These are phyloP conservation scores for Spisula solida DNA, from an alignment of 2,888 invertebrate genomes.

Conservation along the genomic window DNA sequence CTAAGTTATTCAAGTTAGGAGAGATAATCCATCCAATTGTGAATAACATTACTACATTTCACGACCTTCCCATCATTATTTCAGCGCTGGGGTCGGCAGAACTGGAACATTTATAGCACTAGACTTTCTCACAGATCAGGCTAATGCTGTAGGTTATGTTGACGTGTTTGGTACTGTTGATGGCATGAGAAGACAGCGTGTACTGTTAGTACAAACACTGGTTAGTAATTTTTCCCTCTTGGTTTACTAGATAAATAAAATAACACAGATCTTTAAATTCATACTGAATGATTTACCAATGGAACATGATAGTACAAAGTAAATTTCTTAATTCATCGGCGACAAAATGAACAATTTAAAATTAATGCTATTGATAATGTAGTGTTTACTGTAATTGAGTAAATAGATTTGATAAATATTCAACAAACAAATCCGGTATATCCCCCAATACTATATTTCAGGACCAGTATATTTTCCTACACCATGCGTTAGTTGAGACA, in stretches of 20 bases:
- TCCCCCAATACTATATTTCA: slow-evolving; percentile 21
- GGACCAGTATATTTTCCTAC: slow-evolving; percentile 71
- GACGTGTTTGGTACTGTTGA: slow-evolving; percentile 75
- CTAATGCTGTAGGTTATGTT: slow-evolving; percentile 71
- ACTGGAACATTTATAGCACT: slow-evolving; percentile 82
- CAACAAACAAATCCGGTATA: too few species aligned
- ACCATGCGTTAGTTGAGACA: slow-evolving; percentile 67
- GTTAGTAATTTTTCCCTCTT: slow-evolving; percentile 22
- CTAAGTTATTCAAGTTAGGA: too few species aligned
- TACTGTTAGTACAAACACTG: slow-evolving; percentile 80
- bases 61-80: too few species aligned
- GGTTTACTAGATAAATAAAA: neutral
- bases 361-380: too few species aligned
- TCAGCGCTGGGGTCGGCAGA: slow-evolving; percentile 81
- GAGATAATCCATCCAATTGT: too few species aligned
- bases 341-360: too few species aligned
- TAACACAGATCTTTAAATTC: neutral
- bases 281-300: neutral
- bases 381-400: too few species aligned
- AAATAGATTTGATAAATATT: too few species aligned
- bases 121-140: slow-evolving; percentile 77
- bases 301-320: too few species aligned
- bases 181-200: slow-evolving; percentile 75
- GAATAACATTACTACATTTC: too few species aligned
- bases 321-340: too few species aligned